Evolutionary conservation across 2,888 invertebrate species (phyloP), one percentile per base, ranked within the genome.

Genomic region (Plagodis pulveraria): DNA sequence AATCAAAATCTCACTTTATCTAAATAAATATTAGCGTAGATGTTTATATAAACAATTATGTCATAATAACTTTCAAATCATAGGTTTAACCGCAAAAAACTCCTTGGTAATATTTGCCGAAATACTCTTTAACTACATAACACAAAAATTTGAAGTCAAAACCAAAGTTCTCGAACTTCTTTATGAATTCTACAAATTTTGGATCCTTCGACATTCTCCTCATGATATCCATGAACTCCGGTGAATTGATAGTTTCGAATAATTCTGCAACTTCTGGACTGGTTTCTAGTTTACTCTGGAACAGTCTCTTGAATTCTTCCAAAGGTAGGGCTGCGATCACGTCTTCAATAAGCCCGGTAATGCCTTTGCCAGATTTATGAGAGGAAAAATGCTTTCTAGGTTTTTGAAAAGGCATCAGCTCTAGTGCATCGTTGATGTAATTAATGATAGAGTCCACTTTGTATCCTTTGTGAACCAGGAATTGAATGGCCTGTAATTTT

Each of bases 141-240:
- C 78, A 81, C 35, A 82, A 51, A 45, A 67, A 65, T 50, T 70
- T 72, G 53, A 77, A 78, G 59, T 78, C 74, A 36, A 81, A 69
- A 5, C 82, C 81, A 36, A 77, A 76, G 50, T 58, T 60, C 62
- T 78, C 76, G 36, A 81, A 77, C 5, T 64, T 69, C 5, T 62
- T 58, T 52, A 74, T 80, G 35, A 80, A 65, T 62, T 77, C 73
- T 34, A 62, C 59, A 50, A 81, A 76, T 62, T 77, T 77, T 0
- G 77, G 74, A 57, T 77, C 79, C 22, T 69, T 57, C 5, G 70
- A 65, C 71, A 82, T 69, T 56, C 71, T 76, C 50, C 69, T 72
- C 61, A 81, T 51, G 51, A 82, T 81, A 33, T 71, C 71, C 59
- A 74, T 62, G 59, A 82, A 81, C 63, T 81, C 79, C 48, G 74